Evolutionary conservation across 92 coral and sea anemone genomes (phyloP).

Genomic region (Phenganax stokvisi): DNA sequence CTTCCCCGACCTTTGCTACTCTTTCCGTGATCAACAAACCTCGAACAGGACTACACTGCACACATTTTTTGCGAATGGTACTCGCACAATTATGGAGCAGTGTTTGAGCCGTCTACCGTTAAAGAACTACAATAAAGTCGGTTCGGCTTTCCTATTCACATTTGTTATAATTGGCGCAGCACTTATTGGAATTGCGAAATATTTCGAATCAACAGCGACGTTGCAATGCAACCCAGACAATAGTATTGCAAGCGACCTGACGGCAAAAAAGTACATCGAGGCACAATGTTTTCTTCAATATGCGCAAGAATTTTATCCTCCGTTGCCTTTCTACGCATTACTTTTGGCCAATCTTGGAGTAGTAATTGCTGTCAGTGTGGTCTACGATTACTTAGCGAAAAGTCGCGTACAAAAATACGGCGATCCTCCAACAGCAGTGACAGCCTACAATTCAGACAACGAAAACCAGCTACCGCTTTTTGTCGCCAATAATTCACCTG

Average conservation of each 20-base stretch:
- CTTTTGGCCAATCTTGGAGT: background rate
- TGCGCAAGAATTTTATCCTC: background rate
- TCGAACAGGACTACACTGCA: no score
- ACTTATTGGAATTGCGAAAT: background rate
- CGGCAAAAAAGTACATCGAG: background rate
- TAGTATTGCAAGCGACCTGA: background rate
- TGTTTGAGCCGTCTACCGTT: background rate
- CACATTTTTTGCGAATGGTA: background rate
- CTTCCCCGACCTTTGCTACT: no score
- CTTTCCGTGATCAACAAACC: no score
- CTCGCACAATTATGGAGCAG: background rate
- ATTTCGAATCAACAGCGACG: slow-evolving; percentile 13
- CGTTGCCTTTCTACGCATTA: background rate
- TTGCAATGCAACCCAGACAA: slow-evolving; percentile 14
- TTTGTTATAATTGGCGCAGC: background rate
- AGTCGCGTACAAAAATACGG: background rate
- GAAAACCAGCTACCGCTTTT: no score
- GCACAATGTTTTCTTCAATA: slow-evolving; percentile 11
- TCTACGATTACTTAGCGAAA: background rate
- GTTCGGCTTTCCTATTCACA: background rate
- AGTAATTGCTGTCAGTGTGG: background rate
- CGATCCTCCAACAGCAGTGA: no score
- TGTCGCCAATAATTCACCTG: no score
- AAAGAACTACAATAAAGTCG: background rate
- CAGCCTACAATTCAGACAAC: no score